Percentiles rank a stretch among this genome's conserved stretches.
phyloP scores from a whole-genome alignment of 2,797 vertebrate species.

The Monodelphis domestica region DNA sequence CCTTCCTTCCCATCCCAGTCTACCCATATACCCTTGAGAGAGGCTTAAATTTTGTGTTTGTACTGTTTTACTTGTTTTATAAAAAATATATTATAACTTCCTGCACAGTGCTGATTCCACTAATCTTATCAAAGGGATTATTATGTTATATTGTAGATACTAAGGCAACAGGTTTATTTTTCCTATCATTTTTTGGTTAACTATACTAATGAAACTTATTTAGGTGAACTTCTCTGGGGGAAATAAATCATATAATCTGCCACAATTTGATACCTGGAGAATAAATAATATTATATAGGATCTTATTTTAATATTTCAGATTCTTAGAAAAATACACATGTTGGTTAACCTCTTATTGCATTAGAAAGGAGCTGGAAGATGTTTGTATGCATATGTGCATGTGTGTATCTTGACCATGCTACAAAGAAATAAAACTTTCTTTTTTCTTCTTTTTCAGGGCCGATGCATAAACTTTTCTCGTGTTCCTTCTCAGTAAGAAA shows the following conservation, averaged over 20 bases:
- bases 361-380: not conserved
- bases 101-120: not conserved
- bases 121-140: conserved; percentile 5
- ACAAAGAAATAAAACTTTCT: conserved; percentile 65
- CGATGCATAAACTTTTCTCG: conserved; percentile 96
- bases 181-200: conserved; percentile 15
- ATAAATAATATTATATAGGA: not conserved
- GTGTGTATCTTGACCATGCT: not conserved
- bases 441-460: conserved; percentile 86
- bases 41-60: not conserved
- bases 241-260: not conserved
- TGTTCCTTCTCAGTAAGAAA: conserved; percentile 87
- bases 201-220: not conserved
- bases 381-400: not conserved
- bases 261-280: not conserved
- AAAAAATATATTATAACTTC: conserved; percentile 1
- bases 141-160: not conserved
- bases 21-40: not conserved
- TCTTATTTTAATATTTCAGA: not conserved
- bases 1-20: not conserved
- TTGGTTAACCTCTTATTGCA: not conserved
- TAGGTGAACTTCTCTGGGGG: not conserved
- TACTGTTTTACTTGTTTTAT: conserved; percentile 7
- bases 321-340: not conserved
- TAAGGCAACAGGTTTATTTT: conserved; percentile 10